Conservation (phyloP, 2,888 invertebrate genomes). For the Andrena camellia region DNA sequence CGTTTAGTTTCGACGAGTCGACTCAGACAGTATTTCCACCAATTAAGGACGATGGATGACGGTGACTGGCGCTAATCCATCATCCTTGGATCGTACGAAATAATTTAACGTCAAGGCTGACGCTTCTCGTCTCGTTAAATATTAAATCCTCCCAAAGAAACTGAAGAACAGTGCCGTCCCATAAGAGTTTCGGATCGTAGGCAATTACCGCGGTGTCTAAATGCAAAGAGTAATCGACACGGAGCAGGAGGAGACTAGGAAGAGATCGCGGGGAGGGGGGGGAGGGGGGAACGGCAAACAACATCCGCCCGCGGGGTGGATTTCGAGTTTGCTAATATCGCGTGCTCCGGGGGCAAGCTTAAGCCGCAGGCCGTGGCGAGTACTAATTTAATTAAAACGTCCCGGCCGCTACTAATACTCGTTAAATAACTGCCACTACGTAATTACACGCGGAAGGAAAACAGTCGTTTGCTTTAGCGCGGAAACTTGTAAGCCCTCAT, state of each 20-base stretch:
- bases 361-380: slow-evolving; percentile 5
- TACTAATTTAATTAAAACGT: slow-evolving; percentile 54
- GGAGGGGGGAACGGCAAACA: slow-evolving; percentile 13
- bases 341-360: not conserved
- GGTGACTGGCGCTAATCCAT: slow-evolving; percentile 8
- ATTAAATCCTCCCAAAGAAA: not conserved
- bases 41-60: slow-evolving; percentile 33
- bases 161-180: not conserved
- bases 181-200: not conserved
- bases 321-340: slow-evolving; percentile 25
- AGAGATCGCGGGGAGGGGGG: no score
- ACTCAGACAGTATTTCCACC: slow-evolving; percentile 1
- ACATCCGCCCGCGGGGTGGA: slow-evolving; percentile 1
- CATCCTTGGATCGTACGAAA: not conserved
- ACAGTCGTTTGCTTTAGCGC: slow-evolving; percentile 19
- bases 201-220: slow-evolving; percentile 7
- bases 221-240: slow-evolving; percentile 3
- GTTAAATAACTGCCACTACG: slow-evolving; percentile 41
- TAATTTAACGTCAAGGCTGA: not conserved
- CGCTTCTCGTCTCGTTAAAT: slow-evolving; percentile 8
- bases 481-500: slow-evolving; percentile 11
- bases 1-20: slow-evolving; percentile 17
- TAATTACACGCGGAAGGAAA: slow-evolving; percentile 23
- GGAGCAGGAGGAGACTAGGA: not conserved
- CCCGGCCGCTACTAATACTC: slow-evolving; percentile 25